phyloP scores from a whole-genome alignment of 2,113 vertebrate species.

The Pontoporia blainvillei region DNA sequence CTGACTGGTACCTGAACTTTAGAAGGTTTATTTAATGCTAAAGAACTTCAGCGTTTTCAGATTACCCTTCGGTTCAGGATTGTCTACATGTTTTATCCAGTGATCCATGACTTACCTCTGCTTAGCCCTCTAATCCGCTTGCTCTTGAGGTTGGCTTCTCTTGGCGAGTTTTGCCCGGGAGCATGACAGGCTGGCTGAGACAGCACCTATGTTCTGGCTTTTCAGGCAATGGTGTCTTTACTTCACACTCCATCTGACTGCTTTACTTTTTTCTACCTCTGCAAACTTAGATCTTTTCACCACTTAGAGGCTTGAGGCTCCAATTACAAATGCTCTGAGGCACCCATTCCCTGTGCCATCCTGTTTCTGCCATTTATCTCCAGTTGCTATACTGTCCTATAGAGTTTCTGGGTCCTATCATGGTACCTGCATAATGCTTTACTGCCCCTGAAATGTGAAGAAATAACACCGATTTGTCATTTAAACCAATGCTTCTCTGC shows the following conservation, averaged over 20 bases:
- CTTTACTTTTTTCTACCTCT: background rate
- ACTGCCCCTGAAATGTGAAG: background rate
- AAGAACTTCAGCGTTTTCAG: slow-evolving; percentile 31
- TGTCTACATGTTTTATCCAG: slow-evolving; percentile 54
- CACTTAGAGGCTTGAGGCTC: background rate
- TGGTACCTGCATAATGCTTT: background rate
- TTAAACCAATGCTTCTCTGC: background rate
- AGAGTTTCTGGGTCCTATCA: background rate
- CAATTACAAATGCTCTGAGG: background rate
- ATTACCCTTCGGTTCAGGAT: slow-evolving; percentile 35
- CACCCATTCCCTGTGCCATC: background rate
- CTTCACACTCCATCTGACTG: background rate
- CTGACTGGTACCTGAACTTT: slow-evolving; percentile 77
- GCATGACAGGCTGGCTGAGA: background rate
- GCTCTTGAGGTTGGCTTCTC: slow-evolving; percentile 3
- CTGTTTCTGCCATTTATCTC: background rate
- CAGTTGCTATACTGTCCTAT: background rate
- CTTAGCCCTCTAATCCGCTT: slow-evolving; percentile 19
- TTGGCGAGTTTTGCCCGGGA: background rate
- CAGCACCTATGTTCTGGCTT: fast-evolving
- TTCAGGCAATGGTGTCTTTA: fast-evolving
- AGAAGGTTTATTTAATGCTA: slow-evolving; percentile 67
- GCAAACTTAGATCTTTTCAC: background rate
- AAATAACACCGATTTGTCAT: background rate
- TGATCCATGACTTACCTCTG: slow-evolving; percentile 50